phyloP scores from a whole-genome alignment of 1,140 invertebrate genomes.

The Papilio glaucus region DNA sequence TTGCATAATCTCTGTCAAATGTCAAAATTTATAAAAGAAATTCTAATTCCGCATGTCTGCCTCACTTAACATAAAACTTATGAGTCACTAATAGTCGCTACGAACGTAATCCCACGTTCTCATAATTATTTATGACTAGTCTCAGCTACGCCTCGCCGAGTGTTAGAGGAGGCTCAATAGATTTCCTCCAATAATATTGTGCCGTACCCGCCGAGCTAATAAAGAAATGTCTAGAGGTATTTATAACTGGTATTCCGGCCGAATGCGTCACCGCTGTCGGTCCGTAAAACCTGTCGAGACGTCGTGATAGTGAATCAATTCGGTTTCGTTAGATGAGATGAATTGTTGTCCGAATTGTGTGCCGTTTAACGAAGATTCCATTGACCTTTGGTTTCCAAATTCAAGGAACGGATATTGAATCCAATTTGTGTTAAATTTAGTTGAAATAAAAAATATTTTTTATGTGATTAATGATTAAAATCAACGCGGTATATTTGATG shows the following conservation, averaged over 20 bases:
- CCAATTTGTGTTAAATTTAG: not conserved
- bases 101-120: constrained; percentile 4
- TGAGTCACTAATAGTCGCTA: constrained; percentile 16
- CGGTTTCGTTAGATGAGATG: not conserved
- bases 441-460: not conserved
- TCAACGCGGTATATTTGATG: not conserved
- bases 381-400: constrained; percentile 11
- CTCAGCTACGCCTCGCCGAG: constrained; percentile 6
- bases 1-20: not conserved
- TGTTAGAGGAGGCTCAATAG: constrained; percentile 5
- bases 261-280: constrained; percentile 18
- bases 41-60: not conserved
- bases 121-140: constrained; percentile 11
- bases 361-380: not conserved
- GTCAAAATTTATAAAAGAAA: not conserved
- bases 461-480: too few species aligned
- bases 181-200: constrained; percentile 17
- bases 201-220: not conserved
- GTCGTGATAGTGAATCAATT: constrained; percentile 14
- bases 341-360: constrained; percentile 10
- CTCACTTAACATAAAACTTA: not conserved
- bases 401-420: not conserved
- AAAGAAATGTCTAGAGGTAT: constrained; percentile 21
- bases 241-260: constrained; percentile 13
- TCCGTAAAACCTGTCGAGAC: not conserved